A percentile compares a stretch with the other conserved stretches of the same genome.
Conservation (phyloP, 2,797 vertebrate species). For the Spinus pinus region DNA sequence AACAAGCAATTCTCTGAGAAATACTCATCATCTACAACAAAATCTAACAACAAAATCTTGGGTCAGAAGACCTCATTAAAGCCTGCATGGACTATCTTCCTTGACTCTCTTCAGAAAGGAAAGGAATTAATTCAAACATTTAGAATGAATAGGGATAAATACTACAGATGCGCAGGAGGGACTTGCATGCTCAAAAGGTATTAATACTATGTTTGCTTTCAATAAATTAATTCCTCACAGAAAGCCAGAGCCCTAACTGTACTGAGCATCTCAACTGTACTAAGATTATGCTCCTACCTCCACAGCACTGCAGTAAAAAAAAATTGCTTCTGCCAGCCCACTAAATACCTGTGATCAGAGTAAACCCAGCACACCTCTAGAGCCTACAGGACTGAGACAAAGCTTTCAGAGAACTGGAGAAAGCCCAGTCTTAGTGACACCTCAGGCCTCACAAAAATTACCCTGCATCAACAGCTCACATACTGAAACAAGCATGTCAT, state of each 20-base stretch:
- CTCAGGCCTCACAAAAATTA: background rate
- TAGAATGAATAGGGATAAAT: background rate
- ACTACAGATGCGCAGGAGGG: background rate
- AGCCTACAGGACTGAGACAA: background rate
- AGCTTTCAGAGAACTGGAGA: background rate
- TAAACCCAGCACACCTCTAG: background rate
- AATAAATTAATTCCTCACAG: background rate
- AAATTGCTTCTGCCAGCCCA: background rate
- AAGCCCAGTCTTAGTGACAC: background rate
- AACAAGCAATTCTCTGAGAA: conserved; percentile 21
- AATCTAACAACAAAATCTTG: background rate
- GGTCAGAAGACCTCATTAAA: background rate
- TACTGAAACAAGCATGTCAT: background rate
- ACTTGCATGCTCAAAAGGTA: background rate
- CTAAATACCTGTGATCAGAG: background rate
- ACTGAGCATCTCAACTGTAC: background rate
- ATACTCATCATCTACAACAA: background rate
- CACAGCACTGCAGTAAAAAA: background rate
- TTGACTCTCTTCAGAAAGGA: background rate
- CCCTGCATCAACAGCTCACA: background rate
- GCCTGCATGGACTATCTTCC: background rate
- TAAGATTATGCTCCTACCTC: background rate
- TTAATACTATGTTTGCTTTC: background rate
- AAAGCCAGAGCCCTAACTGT: background rate
- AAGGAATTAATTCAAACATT: background rate